Conservation (phyloP, 2,888 invertebrate genomes). For the Agapostemon virescens region DNA sequence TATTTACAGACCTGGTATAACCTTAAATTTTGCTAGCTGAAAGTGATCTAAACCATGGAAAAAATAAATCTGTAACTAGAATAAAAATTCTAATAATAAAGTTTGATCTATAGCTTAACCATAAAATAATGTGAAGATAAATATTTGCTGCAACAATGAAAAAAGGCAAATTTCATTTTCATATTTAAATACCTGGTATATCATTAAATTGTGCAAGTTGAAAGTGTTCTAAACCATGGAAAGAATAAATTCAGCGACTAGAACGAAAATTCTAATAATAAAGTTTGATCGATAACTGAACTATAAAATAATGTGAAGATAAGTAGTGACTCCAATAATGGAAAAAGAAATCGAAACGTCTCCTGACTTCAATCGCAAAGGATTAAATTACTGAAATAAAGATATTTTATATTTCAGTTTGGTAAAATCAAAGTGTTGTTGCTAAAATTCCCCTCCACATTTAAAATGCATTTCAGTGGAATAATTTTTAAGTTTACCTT, state of each 20-base stretch:
- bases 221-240: background rate
- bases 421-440: too few relatives aligned
- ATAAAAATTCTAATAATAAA: constrained; percentile 4
- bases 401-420: too few relatives aligned
- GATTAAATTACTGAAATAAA: too few relatives aligned
- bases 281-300: background rate
- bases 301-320: background rate
- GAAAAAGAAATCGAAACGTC: too few relatives aligned
- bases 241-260: background rate
- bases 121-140: background rate
- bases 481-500: background rate
- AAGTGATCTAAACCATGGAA: background rate
- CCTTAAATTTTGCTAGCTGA: background rate
- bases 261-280: constrained; percentile 5
- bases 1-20: too few relatives aligned
- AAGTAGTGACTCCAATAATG: background rate
- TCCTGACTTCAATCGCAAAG: too few relatives aligned
- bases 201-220: background rate
- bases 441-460: too few relatives aligned
- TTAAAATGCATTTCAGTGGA: too few relatives aligned
- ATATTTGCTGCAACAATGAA: background rate
- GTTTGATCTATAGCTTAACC: background rate
- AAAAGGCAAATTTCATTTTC: too few relatives aligned
- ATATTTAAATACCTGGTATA: too few relatives aligned
- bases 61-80: background rate